Base-by-base conservation (phyloP, 2,797 vertebrate genomes). In the Choloepus didactylus region DNA sequence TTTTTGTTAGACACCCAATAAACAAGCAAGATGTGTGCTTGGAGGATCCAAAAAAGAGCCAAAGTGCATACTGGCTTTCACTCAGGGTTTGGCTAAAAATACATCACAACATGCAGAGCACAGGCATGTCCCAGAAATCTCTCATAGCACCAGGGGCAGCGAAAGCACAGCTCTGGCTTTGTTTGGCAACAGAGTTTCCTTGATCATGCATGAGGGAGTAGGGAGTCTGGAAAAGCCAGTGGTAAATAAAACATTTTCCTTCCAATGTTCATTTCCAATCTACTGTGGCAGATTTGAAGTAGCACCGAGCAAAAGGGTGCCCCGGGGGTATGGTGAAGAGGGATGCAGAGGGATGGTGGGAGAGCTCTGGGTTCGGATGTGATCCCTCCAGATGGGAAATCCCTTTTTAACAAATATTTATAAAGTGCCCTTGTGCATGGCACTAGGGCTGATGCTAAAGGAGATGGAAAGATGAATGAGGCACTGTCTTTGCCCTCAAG, bases 131-230 rank as follows among this genome's bases (percentile, higher is more conserved):
- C 87, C 54, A 67, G 89, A 86, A 93, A 82, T 49, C 21, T 44
- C 44, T 72, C 6, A 1, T 0, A 21, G 51, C 0, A 21, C 35
- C 0, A 19, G 44, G 44, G 51, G 60, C 2, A 3, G 70, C 51
- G 46, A 64, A 27, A 54, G 29, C 4, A 2, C 49, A 35, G 62
- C 25, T 82, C 84, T 59, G 59, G 69, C 94, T 85, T 62, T 76
- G 76, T 94, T 62, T 85, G 93, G 87, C 51, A 86, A 89, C 38
- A 87, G 44, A 92, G 85, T 73, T 93, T 21, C n/a, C 10, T 80
- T 54, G 60, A 62, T 95, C 25, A n/a, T 51, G n/a, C 2, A 29
- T 8, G 54, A 86, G 41, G 29, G 29, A 27, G 25, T 18, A 15
- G 44, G 19, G 3, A 59, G 15, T 38, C 9, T 67, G 73, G 60